Conservation (phyloP, 30 jellyfish, hydroid and myxozoan genomes). For the Chrysaora quinquecirrha region DNA sequence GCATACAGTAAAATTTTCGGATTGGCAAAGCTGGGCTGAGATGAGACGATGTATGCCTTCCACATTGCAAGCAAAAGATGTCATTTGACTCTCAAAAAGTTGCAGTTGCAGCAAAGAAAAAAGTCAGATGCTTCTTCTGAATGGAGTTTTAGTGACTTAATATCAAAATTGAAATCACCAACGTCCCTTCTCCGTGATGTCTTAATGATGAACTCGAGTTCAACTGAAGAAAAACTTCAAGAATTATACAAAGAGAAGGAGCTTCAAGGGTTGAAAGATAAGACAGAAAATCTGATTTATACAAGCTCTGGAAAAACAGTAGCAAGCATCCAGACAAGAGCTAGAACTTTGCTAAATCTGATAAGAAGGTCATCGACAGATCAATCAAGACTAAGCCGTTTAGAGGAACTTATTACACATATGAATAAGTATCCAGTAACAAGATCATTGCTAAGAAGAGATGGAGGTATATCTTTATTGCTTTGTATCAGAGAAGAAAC, state of each 20-base stretch:
- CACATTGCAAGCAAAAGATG: neutral
- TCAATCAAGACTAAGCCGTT: constrained; percentile 6
- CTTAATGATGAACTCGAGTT: neutral
- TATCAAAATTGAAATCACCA: neutral
- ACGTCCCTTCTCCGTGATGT: neutral
- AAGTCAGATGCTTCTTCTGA: neutral
- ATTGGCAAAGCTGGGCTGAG: no score
- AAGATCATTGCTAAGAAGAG: constrained; percentile 53
- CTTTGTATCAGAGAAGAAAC: constrained; percentile 41
- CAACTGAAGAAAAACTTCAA: neutral
- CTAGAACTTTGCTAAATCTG: constrained; percentile 39
- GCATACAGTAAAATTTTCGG: no score
- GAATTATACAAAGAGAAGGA: neutral
- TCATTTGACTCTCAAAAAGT: neutral
- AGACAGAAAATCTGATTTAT: neutral
- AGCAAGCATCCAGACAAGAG: constrained; percentile 75
- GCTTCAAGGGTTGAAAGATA: neutral
- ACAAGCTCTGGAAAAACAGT: constrained; percentile 56
- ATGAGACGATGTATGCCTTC: neutral
- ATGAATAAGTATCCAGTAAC: constrained; percentile 71
- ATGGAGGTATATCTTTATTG: constrained; percentile 50
- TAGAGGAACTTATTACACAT: constrained; percentile 45
- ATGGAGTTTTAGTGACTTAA: neutral
- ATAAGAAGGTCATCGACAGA: constrained; percentile 21
- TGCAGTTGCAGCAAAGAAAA: neutral